Evolutionary conservation across 2,113 vertebrate species (phyloP).

Genomic region (Aplodontia rufa): DNA sequence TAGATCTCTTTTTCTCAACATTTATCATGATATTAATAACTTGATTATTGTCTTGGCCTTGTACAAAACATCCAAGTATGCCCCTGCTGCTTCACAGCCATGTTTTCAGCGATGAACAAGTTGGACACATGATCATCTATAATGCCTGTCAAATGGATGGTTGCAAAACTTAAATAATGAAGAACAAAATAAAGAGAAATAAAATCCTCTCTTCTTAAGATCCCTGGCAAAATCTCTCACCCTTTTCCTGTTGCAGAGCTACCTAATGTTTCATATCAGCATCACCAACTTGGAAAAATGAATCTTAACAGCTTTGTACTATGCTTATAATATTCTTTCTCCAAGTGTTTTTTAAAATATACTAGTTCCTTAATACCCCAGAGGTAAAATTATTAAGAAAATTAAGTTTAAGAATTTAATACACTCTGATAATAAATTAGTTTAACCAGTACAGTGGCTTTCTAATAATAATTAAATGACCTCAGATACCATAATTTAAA

Average conservation of each 20-base stretch:
- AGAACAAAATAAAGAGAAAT: not conserved
- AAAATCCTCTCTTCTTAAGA: not conserved
- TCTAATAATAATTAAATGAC: not conserved
- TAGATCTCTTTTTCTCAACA: not conserved
- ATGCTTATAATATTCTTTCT: not conserved
- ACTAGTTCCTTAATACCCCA: not conserved
- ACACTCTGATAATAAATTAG: not conserved
- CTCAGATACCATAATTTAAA: not conserved
- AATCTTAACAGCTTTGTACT: not conserved
- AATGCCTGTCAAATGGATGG: not conserved
- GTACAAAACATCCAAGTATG: not conserved
- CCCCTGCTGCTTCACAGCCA: not conserved
- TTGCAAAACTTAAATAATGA: not conserved
- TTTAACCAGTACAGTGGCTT: not conserved
- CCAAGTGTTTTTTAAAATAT: not conserved
- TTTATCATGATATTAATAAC: not conserved
- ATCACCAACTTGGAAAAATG: not conserved
- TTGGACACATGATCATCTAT: not conserved
- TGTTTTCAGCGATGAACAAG: not conserved
- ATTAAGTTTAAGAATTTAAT: not conserved
- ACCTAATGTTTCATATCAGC: not conserved
- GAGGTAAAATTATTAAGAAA: not conserved
- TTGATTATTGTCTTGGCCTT: not conserved
- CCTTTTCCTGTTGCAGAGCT: fast-evolving
- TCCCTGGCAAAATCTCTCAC: not conserved